phyloP scores from a whole-genome alignment of 2,797 vertebrate genomes.

The Graptemys geographica region DNA sequence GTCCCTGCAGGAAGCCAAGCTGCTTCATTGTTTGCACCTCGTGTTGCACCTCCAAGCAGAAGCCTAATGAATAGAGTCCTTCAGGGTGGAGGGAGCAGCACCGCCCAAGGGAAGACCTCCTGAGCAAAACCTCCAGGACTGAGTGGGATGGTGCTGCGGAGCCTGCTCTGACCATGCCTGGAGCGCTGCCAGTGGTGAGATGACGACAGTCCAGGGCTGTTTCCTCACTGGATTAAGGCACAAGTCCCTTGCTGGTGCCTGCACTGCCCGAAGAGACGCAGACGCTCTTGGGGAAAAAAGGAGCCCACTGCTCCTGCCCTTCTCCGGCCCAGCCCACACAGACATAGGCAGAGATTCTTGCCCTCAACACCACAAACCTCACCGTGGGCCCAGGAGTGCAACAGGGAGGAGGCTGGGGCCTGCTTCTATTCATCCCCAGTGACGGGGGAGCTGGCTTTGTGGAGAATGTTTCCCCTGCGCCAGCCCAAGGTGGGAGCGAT shows the following conservation, averaged over 20 bases:
- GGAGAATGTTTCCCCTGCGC: neutral
- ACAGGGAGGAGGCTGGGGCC: neutral
- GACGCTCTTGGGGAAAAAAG: neutral
- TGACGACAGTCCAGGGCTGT: neutral
- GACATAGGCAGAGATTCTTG: neutral
- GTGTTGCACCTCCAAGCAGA: neutral
- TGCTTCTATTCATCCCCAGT: neutral
- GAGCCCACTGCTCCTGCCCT: neutral
- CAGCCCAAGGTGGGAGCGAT: neutral
- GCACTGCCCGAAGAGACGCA: neutral
- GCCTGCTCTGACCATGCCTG: neutral
- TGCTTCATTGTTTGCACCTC: neutral
- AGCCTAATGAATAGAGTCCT: neutral
- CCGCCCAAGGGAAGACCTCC: neutral
- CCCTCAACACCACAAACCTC: neutral
- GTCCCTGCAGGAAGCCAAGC: neutral
- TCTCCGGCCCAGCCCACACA: neutral
- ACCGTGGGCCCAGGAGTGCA: neutral
- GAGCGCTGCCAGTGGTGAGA: neutral
- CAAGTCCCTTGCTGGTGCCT: neutral
- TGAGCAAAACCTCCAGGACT: neutral
- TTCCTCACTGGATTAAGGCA: neutral
- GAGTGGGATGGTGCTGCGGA: neutral
- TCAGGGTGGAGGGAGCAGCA: neutral
- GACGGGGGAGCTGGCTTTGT: neutral